Percentiles rank a stretch among this genome's conserved stretches.
These are phyloP conservation scores for Metaphire vulgaris DNA, from an alignment of 1,140 invertebrate species.

Conservation along the genomic window DNA sequence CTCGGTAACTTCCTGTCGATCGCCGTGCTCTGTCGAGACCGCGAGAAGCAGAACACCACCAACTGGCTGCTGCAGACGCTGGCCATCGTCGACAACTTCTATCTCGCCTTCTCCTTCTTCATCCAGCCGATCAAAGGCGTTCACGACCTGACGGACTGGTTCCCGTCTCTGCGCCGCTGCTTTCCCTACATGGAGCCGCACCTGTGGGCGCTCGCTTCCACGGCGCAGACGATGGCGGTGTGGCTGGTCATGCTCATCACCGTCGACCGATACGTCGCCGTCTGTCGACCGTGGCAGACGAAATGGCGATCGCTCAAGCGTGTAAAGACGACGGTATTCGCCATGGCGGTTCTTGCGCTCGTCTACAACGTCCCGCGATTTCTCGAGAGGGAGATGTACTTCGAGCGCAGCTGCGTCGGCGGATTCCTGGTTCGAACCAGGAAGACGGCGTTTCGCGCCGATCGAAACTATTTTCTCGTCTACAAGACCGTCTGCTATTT, in stretches of 20 bases:
- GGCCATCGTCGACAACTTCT: slow-evolving; percentile 26
- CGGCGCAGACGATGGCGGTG: slow-evolving; percentile 27
- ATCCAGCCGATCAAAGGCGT: slow-evolving; percentile 29
- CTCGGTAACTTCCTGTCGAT: slow-evolving; percentile 29
- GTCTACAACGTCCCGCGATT: slow-evolving; percentile 29
- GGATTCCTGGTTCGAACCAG: background rate
- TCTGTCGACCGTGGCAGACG: slow-evolving; percentile 25
- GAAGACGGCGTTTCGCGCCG: slow-evolving; percentile 20
- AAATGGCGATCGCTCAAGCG: slow-evolving; percentile 18
- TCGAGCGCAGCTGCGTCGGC: background rate
- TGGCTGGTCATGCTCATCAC: slow-evolving; percentile 30
- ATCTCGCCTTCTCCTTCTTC: slow-evolving; percentile 24
- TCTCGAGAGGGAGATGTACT: slow-evolving; percentile 21
- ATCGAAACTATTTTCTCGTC: slow-evolving; percentile 27
- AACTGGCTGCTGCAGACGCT: slow-evolving; percentile 29
- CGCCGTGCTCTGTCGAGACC: slow-evolving; percentile 26
- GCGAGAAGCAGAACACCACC: slow-evolving; percentile 22
- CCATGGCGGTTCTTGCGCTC: slow-evolving; percentile 16
- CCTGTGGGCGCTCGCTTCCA: slow-evolving; percentile 24
- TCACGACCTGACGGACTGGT: slow-evolving; percentile 24
- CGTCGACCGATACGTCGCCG: slow-evolving; percentile 27
- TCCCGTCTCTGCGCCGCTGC: slow-evolving; percentile 5
- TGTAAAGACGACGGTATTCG: slow-evolving; percentile 10
- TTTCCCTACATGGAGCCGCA: slow-evolving; percentile 25
- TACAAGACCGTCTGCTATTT: slow-evolving; percentile 30